Evolutionary conservation across 2,888 invertebrate genomes (phyloP).

Genomic region (Himalopsyche kuldschensis): DNA sequence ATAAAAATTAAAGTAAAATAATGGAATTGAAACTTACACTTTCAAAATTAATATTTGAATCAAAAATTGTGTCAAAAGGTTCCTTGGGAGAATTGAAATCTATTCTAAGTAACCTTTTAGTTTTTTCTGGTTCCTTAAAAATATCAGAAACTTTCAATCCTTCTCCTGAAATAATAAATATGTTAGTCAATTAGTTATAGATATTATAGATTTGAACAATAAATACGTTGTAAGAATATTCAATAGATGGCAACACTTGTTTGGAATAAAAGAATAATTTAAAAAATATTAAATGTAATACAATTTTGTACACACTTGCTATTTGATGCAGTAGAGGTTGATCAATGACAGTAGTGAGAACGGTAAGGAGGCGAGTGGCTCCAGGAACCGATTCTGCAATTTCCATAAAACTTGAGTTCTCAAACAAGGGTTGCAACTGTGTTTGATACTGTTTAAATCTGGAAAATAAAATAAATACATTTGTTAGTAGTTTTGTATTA

Average conservation of each 20-base stretch:
- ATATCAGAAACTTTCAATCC: constrained; percentile 58
- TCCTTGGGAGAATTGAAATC: constrained; percentile 48
- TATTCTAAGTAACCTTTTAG: constrained; percentile 49
- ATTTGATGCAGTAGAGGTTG: constrained; percentile 57
- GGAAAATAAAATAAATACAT: not conserved
- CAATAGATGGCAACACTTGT: not conserved
- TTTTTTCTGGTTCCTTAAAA: constrained; percentile 53
- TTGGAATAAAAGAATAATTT: not conserved
- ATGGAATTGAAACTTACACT: constrained; percentile 61
- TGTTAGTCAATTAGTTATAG: not conserved
- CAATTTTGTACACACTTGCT: constrained; percentile 49
- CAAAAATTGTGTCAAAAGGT: constrained; percentile 52
- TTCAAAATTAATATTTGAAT: constrained; percentile 55
- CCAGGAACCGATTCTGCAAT: constrained; percentile 55
- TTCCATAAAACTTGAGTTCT: constrained; percentile 54
- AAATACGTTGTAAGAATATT: not conserved
- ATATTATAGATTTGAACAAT: not conserved
- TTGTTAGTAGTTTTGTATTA: too few relatives aligned
- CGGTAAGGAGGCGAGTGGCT: constrained; percentile 57
- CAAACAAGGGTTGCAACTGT: constrained; percentile 53
- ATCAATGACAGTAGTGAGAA: constrained; percentile 58
- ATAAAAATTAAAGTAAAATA: too few relatives aligned
- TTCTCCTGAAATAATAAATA: constrained; percentile 49
- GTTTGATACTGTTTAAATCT: constrained; percentile 49
- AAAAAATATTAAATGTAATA: not conserved